Percentiles rank a stretch among this genome's conserved stretches.
phyloP scores from a whole-genome alignment of 2,888 invertebrate species.

The Leucoma salicis region DNA sequence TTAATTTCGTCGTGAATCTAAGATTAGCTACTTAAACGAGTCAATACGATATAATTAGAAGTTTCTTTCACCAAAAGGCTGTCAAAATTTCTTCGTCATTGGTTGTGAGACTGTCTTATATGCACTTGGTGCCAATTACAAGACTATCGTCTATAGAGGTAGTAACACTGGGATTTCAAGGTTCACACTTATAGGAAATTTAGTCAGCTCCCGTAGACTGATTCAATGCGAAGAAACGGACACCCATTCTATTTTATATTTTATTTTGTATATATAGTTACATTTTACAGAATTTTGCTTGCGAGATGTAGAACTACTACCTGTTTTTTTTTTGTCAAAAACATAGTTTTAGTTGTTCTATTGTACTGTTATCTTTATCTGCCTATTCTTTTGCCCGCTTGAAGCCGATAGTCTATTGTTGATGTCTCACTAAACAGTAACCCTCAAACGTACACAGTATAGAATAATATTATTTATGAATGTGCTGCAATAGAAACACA shows the following conservation, averaged over 20 bases:
- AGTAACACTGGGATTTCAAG: slow-evolving; percentile 50
- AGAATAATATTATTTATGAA: too few relatives aligned
- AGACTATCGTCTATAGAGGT: slow-evolving; percentile 65
- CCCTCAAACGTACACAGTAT: too few relatives aligned
- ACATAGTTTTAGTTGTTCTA: slow-evolving; percentile 36
- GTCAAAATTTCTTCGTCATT: slow-evolving; percentile 71
- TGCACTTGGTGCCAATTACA: slow-evolving; percentile 69
- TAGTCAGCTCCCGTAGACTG: slow-evolving; percentile 62
- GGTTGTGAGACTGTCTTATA: slow-evolving; percentile 48
- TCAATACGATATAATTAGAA: too few relatives aligned
- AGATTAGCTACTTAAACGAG: too few relatives aligned
- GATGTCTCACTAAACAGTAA: neutral
- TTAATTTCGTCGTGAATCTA: too few relatives aligned
- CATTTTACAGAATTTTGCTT: slow-evolving; percentile 13
- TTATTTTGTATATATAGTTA: slow-evolving; percentile 15
- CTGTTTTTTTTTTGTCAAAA: slow-evolving; percentile 41
- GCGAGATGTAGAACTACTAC: slow-evolving; percentile 61
- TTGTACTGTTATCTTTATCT: slow-evolving; percentile 36
- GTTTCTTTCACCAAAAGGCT: slow-evolving; percentile 49
- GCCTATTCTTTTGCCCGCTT: neutral
- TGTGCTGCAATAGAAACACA: neutral
- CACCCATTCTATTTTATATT: slow-evolving; percentile 35
- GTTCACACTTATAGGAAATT: slow-evolving; percentile 23
- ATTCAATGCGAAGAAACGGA: slow-evolving; percentile 73
- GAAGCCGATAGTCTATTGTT: neutral